A percentile compares a stretch with the other conserved stretches of the same genome.
Evolutionary conservation across 2,888 invertebrate species (phyloP).

Genomic region (Marasmarcha lunaedactyla): DNA sequence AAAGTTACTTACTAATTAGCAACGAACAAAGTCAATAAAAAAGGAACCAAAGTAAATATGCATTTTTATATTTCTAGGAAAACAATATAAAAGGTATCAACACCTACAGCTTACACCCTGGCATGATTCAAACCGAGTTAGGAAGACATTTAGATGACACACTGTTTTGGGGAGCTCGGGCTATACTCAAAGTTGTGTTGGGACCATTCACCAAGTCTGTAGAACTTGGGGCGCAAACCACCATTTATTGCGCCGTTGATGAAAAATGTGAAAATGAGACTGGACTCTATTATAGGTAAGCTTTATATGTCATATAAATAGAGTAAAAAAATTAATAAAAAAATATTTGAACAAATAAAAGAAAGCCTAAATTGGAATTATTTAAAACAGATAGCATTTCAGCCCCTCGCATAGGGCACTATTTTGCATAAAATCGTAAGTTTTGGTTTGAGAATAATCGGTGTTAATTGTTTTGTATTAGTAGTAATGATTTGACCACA

Average conservation of each 20-base stretch:
- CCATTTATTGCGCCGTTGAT: conserved; percentile 78
- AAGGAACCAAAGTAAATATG: too few species aligned
- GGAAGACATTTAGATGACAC: conserved; percentile 73
- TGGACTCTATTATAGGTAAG: conserved; percentile 70
- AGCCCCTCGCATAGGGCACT: background rate
- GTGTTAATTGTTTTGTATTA: too few species aligned
- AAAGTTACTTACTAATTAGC: too few species aligned
- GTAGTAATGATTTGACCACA: too few species aligned
- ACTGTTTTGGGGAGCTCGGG: conserved; percentile 55
- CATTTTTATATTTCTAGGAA: conserved; percentile 27
- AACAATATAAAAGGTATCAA: conserved; percentile 67
- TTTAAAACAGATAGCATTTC: background rate
- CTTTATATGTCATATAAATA: conserved; percentile 1
- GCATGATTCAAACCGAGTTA: conserved; percentile 80
- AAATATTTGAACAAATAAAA: background rate
- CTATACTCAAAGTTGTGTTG: conserved; percentile 34
- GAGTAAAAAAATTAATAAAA: background rate
- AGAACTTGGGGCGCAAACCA: conserved; percentile 80
- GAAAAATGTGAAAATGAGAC: conserved; percentile 73
- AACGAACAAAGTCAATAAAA: too few species aligned
- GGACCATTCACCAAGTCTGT: conserved; percentile 68
- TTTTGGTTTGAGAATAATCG: too few species aligned
- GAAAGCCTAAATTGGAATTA: background rate
- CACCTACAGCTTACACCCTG: conserved; percentile 80
- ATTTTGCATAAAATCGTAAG: too few species aligned